A percentile compares a stretch with the other conserved stretches of the same genome.
Evolutionary conservation across 2,888 invertebrate genomes (phyloP).

Genomic region (Idaea biselata): DNA sequence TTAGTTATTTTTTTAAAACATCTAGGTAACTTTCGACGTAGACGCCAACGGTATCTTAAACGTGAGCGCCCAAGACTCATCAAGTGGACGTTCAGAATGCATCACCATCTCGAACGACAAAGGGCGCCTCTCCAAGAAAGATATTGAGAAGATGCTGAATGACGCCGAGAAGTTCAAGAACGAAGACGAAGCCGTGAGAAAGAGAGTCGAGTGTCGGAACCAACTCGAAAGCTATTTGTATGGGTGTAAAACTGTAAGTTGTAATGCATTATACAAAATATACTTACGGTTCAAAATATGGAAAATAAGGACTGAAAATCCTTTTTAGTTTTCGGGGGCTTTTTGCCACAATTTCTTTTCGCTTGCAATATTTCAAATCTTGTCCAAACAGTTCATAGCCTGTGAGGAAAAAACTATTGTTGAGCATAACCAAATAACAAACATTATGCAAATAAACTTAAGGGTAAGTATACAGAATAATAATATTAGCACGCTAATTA

Average conservation of each 20-base stretch:
- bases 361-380: background rate
- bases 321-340: too few species aligned
- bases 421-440: background rate
- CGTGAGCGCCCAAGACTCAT: conserved; percentile 88
- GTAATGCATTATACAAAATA: background rate
- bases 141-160: conserved; percentile 91
- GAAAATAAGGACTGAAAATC: too few species aligned
- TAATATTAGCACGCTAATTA: too few species aligned
- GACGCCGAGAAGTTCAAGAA: conserved; percentile 89
- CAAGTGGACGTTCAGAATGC: conserved; percentile 89
- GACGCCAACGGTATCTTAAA: conserved; percentile 95
- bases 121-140: conserved; percentile 90
- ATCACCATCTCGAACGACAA: conserved; percentile 94
- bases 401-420: background rate
- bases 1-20: background rate
- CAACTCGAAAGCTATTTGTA: conserved; percentile 89
- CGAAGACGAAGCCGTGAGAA: conserved; percentile 87
- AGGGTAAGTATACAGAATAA: too few species aligned
- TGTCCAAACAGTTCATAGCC: background rate
- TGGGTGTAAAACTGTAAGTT: conserved; percentile 68
- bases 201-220: conserved; percentile 86
- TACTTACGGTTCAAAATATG: background rate
- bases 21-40: conserved; percentile 90
- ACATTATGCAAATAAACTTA: too few species aligned
- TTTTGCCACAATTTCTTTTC: background rate